phyloP scores from a whole-genome alignment of 2,113 vertebrate genomes.

The Burhinus bistriatus region DNA sequence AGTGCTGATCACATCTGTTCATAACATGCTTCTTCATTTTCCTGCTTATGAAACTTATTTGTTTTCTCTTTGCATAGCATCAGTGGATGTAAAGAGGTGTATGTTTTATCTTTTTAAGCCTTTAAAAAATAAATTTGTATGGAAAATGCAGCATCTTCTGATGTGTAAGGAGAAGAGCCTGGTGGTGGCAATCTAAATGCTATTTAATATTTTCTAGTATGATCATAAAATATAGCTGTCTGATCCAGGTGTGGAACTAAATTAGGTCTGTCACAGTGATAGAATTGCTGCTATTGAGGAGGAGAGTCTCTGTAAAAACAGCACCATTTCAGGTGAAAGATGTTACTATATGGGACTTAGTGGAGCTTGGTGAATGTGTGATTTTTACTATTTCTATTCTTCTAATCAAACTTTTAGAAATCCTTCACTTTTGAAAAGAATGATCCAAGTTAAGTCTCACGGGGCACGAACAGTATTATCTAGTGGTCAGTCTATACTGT shows the following conservation, averaged over 20 bases:
- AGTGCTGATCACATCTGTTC: background rate
- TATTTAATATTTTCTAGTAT: background rate
- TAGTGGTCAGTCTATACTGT: background rate
- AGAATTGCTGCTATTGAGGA: background rate
- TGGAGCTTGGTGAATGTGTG: background rate
- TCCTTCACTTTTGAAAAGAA: background rate
- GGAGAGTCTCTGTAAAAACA: background rate
- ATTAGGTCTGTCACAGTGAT: background rate
- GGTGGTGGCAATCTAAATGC: background rate
- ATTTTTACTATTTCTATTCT: background rate
- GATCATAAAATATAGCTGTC: background rate
- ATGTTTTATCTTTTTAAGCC: background rate
- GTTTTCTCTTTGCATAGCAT: background rate
- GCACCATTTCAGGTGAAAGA: background rate
- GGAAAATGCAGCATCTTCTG: background rate
- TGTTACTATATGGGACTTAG: background rate
- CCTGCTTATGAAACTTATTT: background rate
- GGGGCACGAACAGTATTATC: background rate
- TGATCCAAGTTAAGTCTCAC: background rate
- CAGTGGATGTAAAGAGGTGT: background rate
- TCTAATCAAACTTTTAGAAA: background rate
- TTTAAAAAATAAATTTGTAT: background rate
- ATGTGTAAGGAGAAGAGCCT: background rate
- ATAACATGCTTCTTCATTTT: background rate
- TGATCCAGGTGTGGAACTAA: background rate